Evolutionary conservation across 2,888 invertebrate species (phyloP), one percentile per base, ranked within the genome.

Genomic region (Mechanitis mazaeus): DNA sequence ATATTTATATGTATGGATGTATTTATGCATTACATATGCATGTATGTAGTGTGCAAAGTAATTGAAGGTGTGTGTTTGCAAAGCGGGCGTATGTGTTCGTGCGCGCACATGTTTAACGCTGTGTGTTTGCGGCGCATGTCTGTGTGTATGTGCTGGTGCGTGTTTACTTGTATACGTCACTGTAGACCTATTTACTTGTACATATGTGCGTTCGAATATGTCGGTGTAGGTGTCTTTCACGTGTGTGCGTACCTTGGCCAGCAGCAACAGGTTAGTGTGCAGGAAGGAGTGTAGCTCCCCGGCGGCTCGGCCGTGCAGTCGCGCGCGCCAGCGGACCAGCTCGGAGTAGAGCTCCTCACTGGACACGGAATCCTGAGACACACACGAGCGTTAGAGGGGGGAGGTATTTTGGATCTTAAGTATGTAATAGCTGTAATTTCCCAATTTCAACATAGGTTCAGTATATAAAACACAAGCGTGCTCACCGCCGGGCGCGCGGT

Each of bases 181-280:
- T 20, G 20, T 20, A 20, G 20, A 20, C 1, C 20, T 28, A 20
- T 20, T 3, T 47, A 28, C 3, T 4, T 28, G 28, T 47, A 2
- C 47, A 1, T 47, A n/a, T 47, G 20, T 47, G 47, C 28, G 47
- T 28, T n/a, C 28, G 2, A 47, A 20, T 20, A 47, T 4, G 28
- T 47, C n/a, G 12, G 7, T 5, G 7, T 28, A 47, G 0, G 5
- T 1, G 38, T 2, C 38, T 2, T 1, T 38, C 7, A 7, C 20
- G 20, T n/a, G 5, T 45, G 53, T 42, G 55, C 6, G 6, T 50
- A 95, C 96, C 93, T 95, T 95, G 65, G 94, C 93, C 74, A 96
- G 94, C 84, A 96, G 93, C 81, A 95, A 92, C 71, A 96, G 91
- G 91, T 96, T 95, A 69, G 93, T 92, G 75, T 94, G 93, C 66